Evolutionary conservation across 2,888 invertebrate species (phyloP).

Genomic region (Thyatira batis): DNA sequence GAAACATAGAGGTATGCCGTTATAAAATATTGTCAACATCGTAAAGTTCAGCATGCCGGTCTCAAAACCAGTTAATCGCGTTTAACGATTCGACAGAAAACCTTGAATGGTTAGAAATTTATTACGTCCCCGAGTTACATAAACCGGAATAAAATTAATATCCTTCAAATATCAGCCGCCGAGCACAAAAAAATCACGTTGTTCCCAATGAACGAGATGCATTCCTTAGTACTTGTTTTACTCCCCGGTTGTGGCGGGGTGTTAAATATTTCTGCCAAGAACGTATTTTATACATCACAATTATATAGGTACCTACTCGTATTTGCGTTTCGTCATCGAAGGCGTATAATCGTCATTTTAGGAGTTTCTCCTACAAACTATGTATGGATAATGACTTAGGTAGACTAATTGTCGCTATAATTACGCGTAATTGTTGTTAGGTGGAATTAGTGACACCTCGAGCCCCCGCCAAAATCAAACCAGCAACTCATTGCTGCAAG

Average conservation of each 20-base stretch:
- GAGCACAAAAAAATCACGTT: background rate
- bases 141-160: background rate
- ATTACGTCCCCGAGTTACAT: background rate
- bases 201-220: background rate
- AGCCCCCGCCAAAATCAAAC: conserved; percentile 81
- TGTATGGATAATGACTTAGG: conserved; percentile 1
- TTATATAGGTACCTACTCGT: too few relatives aligned
- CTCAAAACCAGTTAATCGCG: background rate
- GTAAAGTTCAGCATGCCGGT: background rate
- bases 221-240: background rate
- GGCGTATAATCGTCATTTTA: too few relatives aligned
- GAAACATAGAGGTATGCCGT: conserved; percentile 84
- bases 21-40: background rate
- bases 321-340: too few relatives aligned
- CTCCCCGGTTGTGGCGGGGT: background rate
- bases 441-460: conserved; percentile 89
- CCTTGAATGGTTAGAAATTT: background rate
- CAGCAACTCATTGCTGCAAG: conserved; percentile 84
- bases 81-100: background rate
- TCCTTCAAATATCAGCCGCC: background rate
- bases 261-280: background rate
- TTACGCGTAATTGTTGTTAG: conserved; percentile 52
- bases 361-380: too few relatives aligned
- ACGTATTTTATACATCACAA: too few relatives aligned
- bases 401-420: background rate